phyloP scores from a whole-genome alignment of 2,113 vertebrate species.

The Opisthocomus hoazin region DNA sequence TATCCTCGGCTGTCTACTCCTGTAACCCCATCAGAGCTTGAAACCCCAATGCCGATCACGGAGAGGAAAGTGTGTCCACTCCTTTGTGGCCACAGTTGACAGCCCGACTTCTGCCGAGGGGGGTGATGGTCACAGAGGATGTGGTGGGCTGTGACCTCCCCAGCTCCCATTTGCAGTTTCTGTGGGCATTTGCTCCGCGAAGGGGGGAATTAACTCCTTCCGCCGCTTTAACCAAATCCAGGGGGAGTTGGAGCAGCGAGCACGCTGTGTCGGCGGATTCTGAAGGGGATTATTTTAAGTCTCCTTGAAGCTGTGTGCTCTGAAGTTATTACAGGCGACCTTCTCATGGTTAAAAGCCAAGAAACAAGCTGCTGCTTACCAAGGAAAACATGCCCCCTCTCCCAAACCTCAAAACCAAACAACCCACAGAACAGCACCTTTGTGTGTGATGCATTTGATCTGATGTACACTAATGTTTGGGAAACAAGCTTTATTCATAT shows the following conservation, averaged over 20 bases:
- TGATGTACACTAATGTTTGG: neutral
- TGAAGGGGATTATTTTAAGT: conserved; percentile 15
- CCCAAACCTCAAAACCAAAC: neutral
- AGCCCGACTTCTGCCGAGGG: rapidly evolving
- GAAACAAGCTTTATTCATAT: neutral
- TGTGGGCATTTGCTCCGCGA: neutral
- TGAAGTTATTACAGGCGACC: neutral
- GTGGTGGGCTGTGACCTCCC: neutral
- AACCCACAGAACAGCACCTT: neutral
- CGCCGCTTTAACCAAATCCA: neutral
- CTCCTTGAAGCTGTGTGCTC: neutral
- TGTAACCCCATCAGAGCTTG: neutral
- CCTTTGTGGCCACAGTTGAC: neutral
- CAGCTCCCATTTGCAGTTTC: neutral
- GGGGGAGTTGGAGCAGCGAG: rapidly evolving
- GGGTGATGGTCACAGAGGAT: neutral
- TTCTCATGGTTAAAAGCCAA: neutral
- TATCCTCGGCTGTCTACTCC: neutral
- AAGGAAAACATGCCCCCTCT: neutral
- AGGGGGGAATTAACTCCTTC: neutral
- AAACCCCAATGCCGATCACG: neutral
- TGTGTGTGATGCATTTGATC: neutral
- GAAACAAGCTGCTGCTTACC: neutral
- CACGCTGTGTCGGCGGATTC: neutral
- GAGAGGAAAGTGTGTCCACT: neutral